A percentile compares a stretch with the other conserved stretches of the same genome.
Evolutionary conservation across 1,140 invertebrate species (phyloP).

Genomic region (Euwallacea fornicatus): DNA sequence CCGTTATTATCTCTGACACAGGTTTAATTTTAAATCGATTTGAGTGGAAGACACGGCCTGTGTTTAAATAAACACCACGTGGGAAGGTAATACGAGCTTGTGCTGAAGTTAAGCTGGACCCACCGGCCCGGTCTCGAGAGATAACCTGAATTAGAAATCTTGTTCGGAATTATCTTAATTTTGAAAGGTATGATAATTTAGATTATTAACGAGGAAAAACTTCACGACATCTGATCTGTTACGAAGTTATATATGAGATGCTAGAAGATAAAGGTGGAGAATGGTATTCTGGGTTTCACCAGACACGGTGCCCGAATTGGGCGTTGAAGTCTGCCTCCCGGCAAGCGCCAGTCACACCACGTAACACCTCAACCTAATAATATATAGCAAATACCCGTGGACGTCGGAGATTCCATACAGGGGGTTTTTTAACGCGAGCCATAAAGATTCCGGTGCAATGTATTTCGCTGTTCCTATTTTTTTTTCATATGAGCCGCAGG

Average conservation of each 20-base stretch:
- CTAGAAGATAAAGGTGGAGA: neutral
- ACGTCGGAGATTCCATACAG: too few relatives aligned
- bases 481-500: too few relatives aligned
- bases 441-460: too few relatives aligned
- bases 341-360: too few relatives aligned
- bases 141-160: constrained; percentile 39
- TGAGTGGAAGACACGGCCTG: constrained; percentile 43
- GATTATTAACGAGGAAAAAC: constrained; percentile 32
- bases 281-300: too few relatives aligned
- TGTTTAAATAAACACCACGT: constrained; percentile 38
- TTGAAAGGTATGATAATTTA: constrained; percentile 27
- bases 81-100: constrained; percentile 29
- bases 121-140: constrained; percentile 24
- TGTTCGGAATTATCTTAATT: constrained; percentile 36
- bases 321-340: too few relatives aligned
- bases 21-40: constrained; percentile 54
- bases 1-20: constrained; percentile 48
- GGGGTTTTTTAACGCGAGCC: too few relatives aligned
- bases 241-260: neutral
- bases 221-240: neutral
- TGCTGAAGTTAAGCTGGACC: constrained; percentile 19
- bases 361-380: too few relatives aligned
- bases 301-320: too few relatives aligned
- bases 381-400: too few relatives aligned
- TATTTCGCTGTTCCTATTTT: too few relatives aligned